These are phyloP conservation scores for Dilophus febrilis DNA, from an alignment of 2,888 invertebrate species.

Conservation along the genomic window DNA sequence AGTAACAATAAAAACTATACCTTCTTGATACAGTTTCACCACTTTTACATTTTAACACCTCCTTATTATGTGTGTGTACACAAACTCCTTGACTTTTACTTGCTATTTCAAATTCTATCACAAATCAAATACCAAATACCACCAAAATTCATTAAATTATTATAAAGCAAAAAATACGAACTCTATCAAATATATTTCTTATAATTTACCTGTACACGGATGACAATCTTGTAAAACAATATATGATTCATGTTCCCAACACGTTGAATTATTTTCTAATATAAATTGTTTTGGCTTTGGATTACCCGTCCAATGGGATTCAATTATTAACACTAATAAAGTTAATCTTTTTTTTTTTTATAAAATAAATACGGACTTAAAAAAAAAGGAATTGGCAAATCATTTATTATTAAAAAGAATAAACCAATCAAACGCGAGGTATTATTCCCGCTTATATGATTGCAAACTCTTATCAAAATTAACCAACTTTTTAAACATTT, in stretches of 20 bases:
- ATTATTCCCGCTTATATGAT: not conserved
- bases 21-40: constrained; percentile 67
- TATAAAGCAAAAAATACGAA: not conserved
- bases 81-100: constrained; percentile 71
- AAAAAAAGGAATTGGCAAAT: constrained; percentile 18
- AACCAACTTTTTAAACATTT: no score
- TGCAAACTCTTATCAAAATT: no score
- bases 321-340: constrained; percentile 61
- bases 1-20: no score
- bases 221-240: constrained; percentile 60
- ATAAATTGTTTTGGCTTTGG: constrained; percentile 45
- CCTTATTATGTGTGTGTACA: constrained; percentile 67
- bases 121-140: constrained; percentile 4
- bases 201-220: constrained; percentile 53
- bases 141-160: not conserved
- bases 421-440: not conserved
- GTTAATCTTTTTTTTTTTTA: no score
- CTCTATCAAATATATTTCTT: no score
- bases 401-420: constrained; percentile 5
- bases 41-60: constrained; percentile 61
- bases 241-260: constrained; percentile 55
- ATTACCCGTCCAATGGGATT: constrained; percentile 51
- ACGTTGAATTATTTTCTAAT: constrained; percentile 61
- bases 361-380: no score
- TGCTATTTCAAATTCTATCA: constrained; percentile 59